Percentiles rank a stretch among this genome's conserved stretches.
Conservation (phyloP, 2,888 invertebrate species). For the Drosophila picticornis region DNA sequence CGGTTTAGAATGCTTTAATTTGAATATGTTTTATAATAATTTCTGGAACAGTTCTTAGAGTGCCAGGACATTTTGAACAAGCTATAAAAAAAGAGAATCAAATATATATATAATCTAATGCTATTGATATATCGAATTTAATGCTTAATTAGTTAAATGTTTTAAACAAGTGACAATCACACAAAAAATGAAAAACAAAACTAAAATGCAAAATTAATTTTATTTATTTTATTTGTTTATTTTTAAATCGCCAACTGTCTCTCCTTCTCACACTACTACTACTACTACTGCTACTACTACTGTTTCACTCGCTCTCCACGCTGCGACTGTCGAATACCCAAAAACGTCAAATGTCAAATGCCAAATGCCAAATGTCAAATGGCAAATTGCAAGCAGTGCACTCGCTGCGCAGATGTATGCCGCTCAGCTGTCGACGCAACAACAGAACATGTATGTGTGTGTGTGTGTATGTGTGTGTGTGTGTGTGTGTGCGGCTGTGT, state of each 20-base stretch:
- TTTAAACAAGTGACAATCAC: slow-evolving; percentile 31
- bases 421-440: slow-evolving; percentile 95
- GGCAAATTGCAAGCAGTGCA: slow-evolving; percentile 89
- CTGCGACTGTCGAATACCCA: slow-evolving; percentile 36
- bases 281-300: slow-evolving; percentile 13
- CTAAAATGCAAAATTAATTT: slow-evolving; percentile 66
- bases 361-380: slow-evolving; percentile 27
- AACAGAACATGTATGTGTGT: slow-evolving; percentile 95
- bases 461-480: not conserved
- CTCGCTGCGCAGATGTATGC: slow-evolving; percentile 98
- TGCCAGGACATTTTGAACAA: slow-evolving; percentile 84
- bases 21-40: slow-evolving; percentile 63
- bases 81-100: slow-evolving; percentile 30
- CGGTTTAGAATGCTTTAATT: slow-evolving; percentile 41
- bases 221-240: slow-evolving; percentile 71
- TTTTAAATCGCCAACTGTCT: slow-evolving; percentile 62
- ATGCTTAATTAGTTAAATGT: slow-evolving; percentile 53
- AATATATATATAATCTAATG: slow-evolving; percentile 22
- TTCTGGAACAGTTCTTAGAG: slow-evolving; percentile 78
- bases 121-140: slow-evolving; percentile 46
- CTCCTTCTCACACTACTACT: slow-evolving; percentile 43
- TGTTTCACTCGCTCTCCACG: slow-evolving; percentile 44
- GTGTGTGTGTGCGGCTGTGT: slow-evolving; percentile 18
- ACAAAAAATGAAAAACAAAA: not conserved
- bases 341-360: slow-evolving; percentile 41